Conservation (phyloP, 1,140 invertebrate genomes). For the Drosophila santomea region DNA sequence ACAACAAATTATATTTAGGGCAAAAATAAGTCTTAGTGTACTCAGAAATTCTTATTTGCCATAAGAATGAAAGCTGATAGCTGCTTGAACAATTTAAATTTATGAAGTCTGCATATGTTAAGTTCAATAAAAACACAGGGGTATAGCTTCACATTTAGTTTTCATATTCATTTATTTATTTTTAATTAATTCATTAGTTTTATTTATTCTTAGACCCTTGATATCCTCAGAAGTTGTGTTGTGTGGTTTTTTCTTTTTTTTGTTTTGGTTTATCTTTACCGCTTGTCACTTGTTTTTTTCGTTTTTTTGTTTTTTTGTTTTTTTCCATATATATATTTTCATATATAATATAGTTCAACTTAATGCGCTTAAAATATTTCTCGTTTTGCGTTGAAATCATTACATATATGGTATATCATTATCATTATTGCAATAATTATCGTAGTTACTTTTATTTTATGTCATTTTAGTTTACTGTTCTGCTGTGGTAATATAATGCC, state of each 20-base stretch:
- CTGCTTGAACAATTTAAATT: not conserved
- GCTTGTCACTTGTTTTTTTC: conserved; percentile 55
- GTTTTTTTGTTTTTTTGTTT: conserved; percentile 28
- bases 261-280: conserved; percentile 69
- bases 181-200: conserved; percentile 82
- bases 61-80: too few species aligned
- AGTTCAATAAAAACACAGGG: conserved; percentile 29
- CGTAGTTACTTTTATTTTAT: conserved; percentile 45
- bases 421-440: conserved; percentile 54
- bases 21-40: too few species aligned
- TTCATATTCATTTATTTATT: conserved; percentile 83
- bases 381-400: conserved; percentile 55
- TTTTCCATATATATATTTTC: conserved; percentile 23
- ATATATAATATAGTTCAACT: conserved; percentile 42
- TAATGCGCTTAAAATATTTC: conserved; percentile 57
- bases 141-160: conserved; percentile 74
- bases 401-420: conserved; percentile 56
- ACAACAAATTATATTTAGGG: too few species aligned
- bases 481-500: conserved; percentile 68
- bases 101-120: not conserved
- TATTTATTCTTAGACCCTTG: conserved; percentile 82
- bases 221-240: conserved; percentile 82
- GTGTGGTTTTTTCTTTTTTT: conserved; percentile 39
- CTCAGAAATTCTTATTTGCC: too few species aligned
- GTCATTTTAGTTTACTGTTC: conserved; percentile 54